These are phyloP conservation scores for Ostrea edulis DNA, from an alignment of 1,140 invertebrate genomes.

Conservation along the genomic window DNA sequence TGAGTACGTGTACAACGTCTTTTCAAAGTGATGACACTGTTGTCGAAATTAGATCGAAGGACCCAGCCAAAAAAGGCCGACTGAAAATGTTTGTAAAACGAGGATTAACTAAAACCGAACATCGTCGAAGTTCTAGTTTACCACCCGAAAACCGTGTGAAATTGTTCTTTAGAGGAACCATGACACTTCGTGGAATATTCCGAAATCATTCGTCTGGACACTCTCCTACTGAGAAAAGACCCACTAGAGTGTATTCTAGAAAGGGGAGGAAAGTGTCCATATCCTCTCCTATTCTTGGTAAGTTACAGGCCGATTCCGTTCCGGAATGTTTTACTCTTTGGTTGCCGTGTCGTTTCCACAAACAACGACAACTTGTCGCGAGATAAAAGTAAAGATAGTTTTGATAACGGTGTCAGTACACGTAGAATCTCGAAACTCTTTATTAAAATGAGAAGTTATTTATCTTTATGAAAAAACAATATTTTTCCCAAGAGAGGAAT, in stretches of 20 bases:
- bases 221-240: constrained; percentile 33
- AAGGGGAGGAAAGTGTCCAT: background rate
- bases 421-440: too few relatives aligned
- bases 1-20: background rate
- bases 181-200: constrained; percentile 44
- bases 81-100: constrained; percentile 18
- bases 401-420: too few relatives aligned
- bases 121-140: constrained; percentile 46
- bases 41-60: constrained; percentile 18
- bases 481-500: too few relatives aligned
- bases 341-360: too few relatives aligned
- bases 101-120: background rate
- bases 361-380: background rate
- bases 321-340: background rate
- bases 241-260: constrained; percentile 50
- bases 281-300: constrained; percentile 28
- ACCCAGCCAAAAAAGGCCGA: background rate
- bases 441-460: too few relatives aligned
- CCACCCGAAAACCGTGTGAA: constrained; percentile 48
- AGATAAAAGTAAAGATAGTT: background rate
- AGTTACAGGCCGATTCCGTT: background rate
- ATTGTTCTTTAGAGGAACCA: constrained; percentile 47
- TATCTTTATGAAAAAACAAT: too few relatives aligned
- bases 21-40: background rate
- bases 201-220: constrained; percentile 54